Conservation (phyloP, 2,888 invertebrate genomes). For the Epinotia bilunana region DNA sequence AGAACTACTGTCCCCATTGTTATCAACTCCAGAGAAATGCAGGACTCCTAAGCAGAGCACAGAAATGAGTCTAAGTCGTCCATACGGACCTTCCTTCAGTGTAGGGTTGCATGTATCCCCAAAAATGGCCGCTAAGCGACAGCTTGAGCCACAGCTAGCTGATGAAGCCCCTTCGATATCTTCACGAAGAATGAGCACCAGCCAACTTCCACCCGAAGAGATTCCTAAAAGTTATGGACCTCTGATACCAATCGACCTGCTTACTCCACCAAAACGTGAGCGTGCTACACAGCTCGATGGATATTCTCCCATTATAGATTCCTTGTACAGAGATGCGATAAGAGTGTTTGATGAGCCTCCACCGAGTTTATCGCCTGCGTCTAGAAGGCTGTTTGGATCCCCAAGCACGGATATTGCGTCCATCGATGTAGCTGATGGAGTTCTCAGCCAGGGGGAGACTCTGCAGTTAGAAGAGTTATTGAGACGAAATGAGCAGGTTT, state of each 20-base stretch:
- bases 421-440: background rate
- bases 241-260: background rate
- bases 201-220: background rate
- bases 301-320: background rate
- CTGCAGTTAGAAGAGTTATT: background rate
- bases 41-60: background rate
- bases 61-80: background rate
- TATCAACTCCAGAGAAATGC: conserved; percentile 2
- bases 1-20: conserved; percentile 1
- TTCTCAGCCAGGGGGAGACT: background rate
- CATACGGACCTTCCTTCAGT: background rate
- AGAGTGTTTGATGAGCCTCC: background rate
- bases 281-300: background rate
- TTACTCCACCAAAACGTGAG: background rate
- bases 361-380: background rate
- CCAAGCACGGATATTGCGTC: conserved; percentile 2
- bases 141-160: background rate
- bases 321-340: background rate
- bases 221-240: background rate
- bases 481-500: background rate
- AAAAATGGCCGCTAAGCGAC: background rate
- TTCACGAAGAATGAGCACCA: background rate
- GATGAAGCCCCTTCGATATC: background rate
- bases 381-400: too few species aligned
- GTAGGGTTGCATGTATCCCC: background rate